Percentiles rank a stretch among this genome's conserved stretches.
phyloP scores from a whole-genome alignment of 2,888 invertebrate species.

The Aleiodes leptofemur region DNA sequence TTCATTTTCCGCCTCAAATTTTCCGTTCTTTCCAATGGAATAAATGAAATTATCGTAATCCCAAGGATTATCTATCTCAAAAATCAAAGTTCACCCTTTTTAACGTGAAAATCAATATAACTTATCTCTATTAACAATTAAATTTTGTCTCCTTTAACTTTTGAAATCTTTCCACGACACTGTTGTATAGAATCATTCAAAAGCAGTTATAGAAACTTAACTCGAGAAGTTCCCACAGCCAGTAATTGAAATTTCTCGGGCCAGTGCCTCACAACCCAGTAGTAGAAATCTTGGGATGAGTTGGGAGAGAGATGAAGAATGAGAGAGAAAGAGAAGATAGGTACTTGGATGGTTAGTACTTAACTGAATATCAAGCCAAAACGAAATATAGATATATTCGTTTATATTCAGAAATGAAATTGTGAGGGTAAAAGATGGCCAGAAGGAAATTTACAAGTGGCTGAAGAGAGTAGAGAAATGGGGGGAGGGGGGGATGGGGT shows the following conservation, averaged over 20 bases:
- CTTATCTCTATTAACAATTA: conserved; percentile 32
- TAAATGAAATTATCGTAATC: too few relatives aligned
- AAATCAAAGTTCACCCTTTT: too few relatives aligned
- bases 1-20: too few relatives aligned
- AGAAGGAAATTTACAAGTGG: conserved; percentile 28
- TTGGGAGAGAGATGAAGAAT: conserved; percentile 23
- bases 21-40: too few relatives aligned
- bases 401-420: conserved; percentile 48
- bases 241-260: conserved; percentile 74
- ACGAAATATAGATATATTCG: conserved; percentile 41
- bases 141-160: conserved; percentile 26
- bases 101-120: neutral
- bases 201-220: conserved; percentile 61
- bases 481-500: neutral
- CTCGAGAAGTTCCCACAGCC: conserved; percentile 70
- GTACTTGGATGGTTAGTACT: conserved; percentile 58
- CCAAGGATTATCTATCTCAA: too few relatives aligned
- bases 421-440: conserved; percentile 32
- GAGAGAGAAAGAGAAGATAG: conserved; percentile 35
- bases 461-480: neutral
- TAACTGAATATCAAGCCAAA: conserved; percentile 23
- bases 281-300: conserved; percentile 45
- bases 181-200: conserved; percentile 46
- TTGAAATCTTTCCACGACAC: conserved; percentile 59
- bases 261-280: conserved; percentile 70